A percentile compares a stretch with the other conserved stretches of the same genome.
Evolutionary conservation across 35 echinoderm and acorn worm species (phyloP).

Genomic region (Diadema setosum): DNA sequence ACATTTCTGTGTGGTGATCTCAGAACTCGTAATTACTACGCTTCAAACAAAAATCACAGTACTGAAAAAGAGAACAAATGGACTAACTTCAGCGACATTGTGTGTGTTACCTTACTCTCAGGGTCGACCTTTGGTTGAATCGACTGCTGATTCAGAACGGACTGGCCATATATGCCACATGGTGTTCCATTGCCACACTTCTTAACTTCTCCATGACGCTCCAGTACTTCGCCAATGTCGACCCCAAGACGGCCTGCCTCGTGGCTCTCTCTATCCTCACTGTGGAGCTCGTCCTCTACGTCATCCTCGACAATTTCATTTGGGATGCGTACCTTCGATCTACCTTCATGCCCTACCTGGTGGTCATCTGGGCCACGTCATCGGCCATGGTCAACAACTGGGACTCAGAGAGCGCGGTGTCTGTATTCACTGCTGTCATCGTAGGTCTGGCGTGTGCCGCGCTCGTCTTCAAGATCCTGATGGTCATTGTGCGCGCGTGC

Average conservation of each 20-base stretch:
- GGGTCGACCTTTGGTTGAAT: constrained; percentile 30
- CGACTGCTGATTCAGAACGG: constrained; percentile 64
- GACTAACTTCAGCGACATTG: too few relatives aligned
- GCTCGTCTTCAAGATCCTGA: neutral
- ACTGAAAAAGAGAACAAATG: too few relatives aligned
- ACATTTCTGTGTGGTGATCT: too few relatives aligned
- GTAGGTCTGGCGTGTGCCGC: neutral
- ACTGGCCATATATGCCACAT: constrained; percentile 58
- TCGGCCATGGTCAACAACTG: constrained; percentile 50
- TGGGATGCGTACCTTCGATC: constrained; percentile 43
- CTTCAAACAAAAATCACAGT: too few relatives aligned
- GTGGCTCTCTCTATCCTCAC: constrained; percentile 30
- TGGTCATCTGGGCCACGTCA: constrained; percentile 35
- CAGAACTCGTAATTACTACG: too few relatives aligned
- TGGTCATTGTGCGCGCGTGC: neutral
- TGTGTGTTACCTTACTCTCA: constrained; percentile 23
- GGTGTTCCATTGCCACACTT: constrained; percentile 56
- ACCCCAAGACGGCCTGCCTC: constrained; percentile 3
- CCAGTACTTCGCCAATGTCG: neutral
- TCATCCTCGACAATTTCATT: constrained; percentile 39
- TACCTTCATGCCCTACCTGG: constrained; percentile 58
- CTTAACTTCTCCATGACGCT: constrained; percentile 55
- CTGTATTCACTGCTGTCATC: constrained; percentile 37
- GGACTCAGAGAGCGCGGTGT: constrained; percentile 19
- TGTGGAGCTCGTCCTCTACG: constrained; percentile 23